Percentiles rank a stretch among this genome's conserved stretches.
These are phyloP conservation scores for Sympetrum striolatum DNA, from an alignment of 2,888 invertebrate genomes.

Conservation along the genomic window DNA sequence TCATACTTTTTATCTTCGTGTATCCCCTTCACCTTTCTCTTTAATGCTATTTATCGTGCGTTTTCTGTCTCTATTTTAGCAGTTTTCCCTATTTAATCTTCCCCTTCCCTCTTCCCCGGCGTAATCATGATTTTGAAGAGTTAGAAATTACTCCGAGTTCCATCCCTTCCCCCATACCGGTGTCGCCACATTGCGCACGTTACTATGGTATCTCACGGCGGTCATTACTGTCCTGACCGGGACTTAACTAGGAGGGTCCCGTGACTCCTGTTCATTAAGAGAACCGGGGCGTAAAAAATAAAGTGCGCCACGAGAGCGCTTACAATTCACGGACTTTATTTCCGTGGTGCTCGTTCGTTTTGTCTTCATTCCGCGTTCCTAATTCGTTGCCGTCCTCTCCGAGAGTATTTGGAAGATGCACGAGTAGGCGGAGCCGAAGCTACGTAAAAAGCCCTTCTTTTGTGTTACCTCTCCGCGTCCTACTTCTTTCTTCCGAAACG, in stretches of 20 bases:
- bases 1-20: no score
- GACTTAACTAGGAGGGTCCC: constrained; percentile 31
- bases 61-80: no score
- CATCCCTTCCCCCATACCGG: not conserved
- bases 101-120: no score
- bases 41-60: no score
- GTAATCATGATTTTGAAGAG: no score
- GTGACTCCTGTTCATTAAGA: constrained; percentile 33
- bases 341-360: not conserved
- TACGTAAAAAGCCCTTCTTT: not conserved
- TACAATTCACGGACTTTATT: not conserved
- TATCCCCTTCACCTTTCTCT: no score
- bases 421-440: not conserved
- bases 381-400: not conserved
- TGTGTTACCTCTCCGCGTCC: not conserved
- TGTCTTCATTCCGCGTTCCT: not conserved
- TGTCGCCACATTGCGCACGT: not conserved
- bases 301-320: not conserved
- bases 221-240: constrained; percentile 9
- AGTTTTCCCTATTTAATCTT: no score
- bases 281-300: constrained; percentile 10
- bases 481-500: no score
- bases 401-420: not conserved
- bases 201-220: not conserved
- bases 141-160: no score